Evolutionary conservation across 2,113 vertebrate genomes (phyloP), one percentile per base, ranked within the genome.

Genomic region (Halichoerus grypus): DNA sequence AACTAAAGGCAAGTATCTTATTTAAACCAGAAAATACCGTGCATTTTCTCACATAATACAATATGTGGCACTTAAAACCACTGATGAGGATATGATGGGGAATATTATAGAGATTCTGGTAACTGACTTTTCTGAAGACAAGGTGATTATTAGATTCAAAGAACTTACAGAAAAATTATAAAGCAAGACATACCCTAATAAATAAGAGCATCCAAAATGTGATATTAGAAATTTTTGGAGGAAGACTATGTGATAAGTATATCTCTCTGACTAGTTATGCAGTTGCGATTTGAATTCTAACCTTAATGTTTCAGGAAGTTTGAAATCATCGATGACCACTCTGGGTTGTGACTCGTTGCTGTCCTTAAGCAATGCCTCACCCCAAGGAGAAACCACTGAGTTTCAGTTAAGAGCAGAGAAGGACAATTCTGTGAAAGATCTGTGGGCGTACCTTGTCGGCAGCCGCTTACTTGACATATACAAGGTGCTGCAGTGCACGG

Each of bases 391-490:
- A 91, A 28, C 16, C 10, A 22, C 8, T 22, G 21, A 0, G 0
- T 21, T 33, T 95, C 51, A 51, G n/a, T 85, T 36, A 42, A 3
- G 2, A 89, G 26, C 33, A 63, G n/a, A 79, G 18, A 61, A 28
- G 39, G 26, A 26, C 15, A 72, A 33, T 39, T 69, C 59, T 61
- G 22, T 53, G 4, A n/a, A 65, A 28, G 67, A 24, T 19, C 1
- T 57, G 39, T 28, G 61, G 57, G 26, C 15, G 51, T 5, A 36
- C 0, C 4, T 19, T 12, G 9, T 11, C 63, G 2, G 1, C 13
- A 71, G 18, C 55, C 3, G 22, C 11, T 77, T 71, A 11, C 39
- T 61, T 87, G 63, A 71, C 7, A 67, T 28, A 59, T 1, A 4
- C 0, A 6, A 55, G 49, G 4, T 4, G 28, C 13, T n/a, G 8